Conservation (phyloP, 2,797 vertebrate genomes). For the Choloepus didactylus region DNA sequence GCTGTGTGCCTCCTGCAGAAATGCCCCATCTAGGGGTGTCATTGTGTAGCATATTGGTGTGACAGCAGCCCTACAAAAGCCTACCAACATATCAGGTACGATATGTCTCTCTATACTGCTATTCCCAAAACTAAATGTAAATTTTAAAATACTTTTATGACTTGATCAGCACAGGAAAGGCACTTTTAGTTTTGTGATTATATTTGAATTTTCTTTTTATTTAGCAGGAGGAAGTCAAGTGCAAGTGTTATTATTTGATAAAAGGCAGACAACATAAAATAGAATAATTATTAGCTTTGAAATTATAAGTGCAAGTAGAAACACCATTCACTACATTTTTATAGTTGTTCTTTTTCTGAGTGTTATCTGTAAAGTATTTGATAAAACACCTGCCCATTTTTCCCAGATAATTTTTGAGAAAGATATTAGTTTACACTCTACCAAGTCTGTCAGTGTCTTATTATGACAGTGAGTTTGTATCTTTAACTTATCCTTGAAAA, state of each 20-base stretch:
- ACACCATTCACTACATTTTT: background rate
- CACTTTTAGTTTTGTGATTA: background rate
- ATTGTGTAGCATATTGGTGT: background rate
- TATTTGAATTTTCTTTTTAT: constrained; percentile 56
- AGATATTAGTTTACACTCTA: background rate
- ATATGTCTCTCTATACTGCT: background rate
- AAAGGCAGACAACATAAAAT: background rate
- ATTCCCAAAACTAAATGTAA: background rate
- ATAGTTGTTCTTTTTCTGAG: background rate
- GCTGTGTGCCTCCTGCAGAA: background rate
- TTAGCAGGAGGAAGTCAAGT: background rate
- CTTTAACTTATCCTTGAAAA: background rate
- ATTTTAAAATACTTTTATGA: constrained; percentile 3
- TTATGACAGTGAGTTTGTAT: background rate
- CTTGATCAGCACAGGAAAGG: background rate
- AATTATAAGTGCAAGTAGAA: background rate
- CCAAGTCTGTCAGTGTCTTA: background rate
- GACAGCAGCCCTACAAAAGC: background rate
- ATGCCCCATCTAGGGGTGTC: background rate
- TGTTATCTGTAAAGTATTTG: background rate
- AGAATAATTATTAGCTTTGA: constrained; percentile 33
- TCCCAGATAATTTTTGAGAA: background rate
- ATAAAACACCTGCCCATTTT: constrained; percentile 3
- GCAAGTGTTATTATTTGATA: background rate
- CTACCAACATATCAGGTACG: background rate